Evolutionary conservation across 2,113 vertebrate species (phyloP).

Genomic region (Oryzias melastigma): DNA sequence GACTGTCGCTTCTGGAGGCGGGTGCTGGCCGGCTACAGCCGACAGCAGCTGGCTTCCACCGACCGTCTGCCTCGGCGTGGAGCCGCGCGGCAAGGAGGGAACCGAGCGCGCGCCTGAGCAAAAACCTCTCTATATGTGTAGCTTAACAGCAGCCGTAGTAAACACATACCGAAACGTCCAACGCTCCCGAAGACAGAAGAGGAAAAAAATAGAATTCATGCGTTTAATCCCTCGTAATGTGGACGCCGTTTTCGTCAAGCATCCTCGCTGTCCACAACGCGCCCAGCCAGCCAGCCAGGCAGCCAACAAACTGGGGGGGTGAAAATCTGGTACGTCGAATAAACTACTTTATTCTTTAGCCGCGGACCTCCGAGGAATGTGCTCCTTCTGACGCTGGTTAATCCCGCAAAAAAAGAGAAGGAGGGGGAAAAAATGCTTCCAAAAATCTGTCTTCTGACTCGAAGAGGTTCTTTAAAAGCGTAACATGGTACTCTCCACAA

Average conservation of each 20-base stretch:
- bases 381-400: conserved; percentile 49
- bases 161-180: conserved; percentile 63
- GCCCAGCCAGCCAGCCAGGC: conserved; percentile 41
- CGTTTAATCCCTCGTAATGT: conserved; percentile 63
- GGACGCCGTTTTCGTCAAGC: conserved; percentile 61
- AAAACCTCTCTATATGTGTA: not conserved
- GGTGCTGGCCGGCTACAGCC: conserved; percentile 25
- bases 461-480: conserved; percentile 71
- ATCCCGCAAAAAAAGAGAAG: conserved; percentile 42
- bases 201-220: conserved; percentile 36
- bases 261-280: conserved; percentile 59
- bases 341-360: conserved; percentile 63
- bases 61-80: conserved; percentile 39
- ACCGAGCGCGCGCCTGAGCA: conserved; percentile 30
- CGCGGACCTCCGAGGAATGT: conserved; percentile 59
- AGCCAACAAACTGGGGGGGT: conserved; percentile 23
- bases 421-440: conserved; percentile 27
- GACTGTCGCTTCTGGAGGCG: conserved; percentile 9
- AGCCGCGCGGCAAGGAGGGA: conserved; percentile 32
- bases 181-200: conserved; percentile 25
- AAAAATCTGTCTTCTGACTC: conserved; percentile 71
- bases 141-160: conserved; percentile 16
- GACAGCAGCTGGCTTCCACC: conserved; percentile 51
- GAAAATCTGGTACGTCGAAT: conserved; percentile 51
- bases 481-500: conserved; percentile 76